Evolutionary conservation across 30 jellyfish, hydroid and myxozoan genomes (phyloP).

Genomic region (Aurelia aurita): DNA sequence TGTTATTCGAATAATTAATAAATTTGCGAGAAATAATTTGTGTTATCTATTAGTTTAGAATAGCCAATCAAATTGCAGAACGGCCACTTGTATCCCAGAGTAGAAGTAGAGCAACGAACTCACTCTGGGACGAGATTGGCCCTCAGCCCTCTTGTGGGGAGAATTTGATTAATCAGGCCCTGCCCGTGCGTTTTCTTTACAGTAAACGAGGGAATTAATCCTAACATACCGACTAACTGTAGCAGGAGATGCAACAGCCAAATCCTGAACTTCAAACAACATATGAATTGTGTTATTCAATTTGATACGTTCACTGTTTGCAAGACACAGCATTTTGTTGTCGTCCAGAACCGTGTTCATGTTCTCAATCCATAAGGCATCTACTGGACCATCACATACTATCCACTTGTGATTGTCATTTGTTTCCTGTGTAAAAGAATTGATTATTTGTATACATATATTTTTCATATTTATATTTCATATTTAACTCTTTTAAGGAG

Average conservation of each 20-base stretch:
- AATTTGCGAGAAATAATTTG: no score
- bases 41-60: no score
- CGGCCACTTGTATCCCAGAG: no score
- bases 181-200: no score
- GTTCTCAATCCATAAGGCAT: slow-evolving; percentile 97
- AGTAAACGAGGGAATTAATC: no score
- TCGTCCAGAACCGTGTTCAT: slow-evolving; percentile 98
- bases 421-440: slow-evolving; percentile 72
- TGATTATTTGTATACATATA: background rate
- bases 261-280: slow-evolving; percentile 94
- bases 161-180: no score
- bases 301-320: slow-evolving; percentile 95
- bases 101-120: no score
- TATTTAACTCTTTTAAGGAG: no score
- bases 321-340: slow-evolving; percentile 96
- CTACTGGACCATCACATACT: slow-evolving; percentile 98
- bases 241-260: slow-evolving; percentile 98
- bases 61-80: no score
- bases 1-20: no score
- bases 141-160: no score
- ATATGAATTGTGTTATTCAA: slow-evolving; percentile 86
- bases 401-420: slow-evolving; percentile 95
- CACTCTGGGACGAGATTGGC: no score
- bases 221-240: slow-evolving; percentile 90
- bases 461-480: background rate